Conservation (phyloP, 64 coral and sea anemone species). For the Actinia equina region DNA sequence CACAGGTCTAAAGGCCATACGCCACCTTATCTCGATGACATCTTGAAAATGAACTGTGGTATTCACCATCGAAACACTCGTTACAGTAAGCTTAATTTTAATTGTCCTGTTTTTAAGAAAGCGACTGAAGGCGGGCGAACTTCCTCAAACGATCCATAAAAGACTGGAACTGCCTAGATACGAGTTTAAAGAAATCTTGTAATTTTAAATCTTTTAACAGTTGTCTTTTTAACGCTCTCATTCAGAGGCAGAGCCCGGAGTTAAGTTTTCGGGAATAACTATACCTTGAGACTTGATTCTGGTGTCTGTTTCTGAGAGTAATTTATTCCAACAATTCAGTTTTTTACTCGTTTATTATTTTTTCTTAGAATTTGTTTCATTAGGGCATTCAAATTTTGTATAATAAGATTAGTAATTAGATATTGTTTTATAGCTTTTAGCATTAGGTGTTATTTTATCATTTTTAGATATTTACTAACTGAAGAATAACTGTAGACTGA, state of each 20-base stretch:
- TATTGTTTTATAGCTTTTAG: no score
- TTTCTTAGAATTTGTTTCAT: no score
- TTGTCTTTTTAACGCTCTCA: background rate
- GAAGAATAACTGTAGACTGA: no score
- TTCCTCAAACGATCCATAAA: slow-evolving; percentile 26
- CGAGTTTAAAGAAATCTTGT: background rate
- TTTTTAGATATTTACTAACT: no score
- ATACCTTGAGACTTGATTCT: no score
- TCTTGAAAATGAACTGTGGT: background rate
- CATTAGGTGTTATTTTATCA: no score
- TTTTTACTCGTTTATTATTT: no score
- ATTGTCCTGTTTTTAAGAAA: slow-evolving; percentile 32
- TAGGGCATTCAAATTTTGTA: no score
- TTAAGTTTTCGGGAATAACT: background rate
- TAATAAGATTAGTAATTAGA: no score
- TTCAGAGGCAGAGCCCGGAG: background rate
- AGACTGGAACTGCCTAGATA: slow-evolving; percentile 46
- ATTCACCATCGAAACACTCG: background rate
- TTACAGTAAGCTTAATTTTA: slow-evolving; percentile 35
- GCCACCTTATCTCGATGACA: background rate
- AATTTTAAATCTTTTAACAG: background rate
- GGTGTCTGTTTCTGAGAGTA: no score
- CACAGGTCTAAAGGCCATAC: slow-evolving; percentile 1
- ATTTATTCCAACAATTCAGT: no score
- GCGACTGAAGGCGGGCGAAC: slow-evolving; percentile 37